A percentile compares a stretch with the other conserved stretches of the same genome.
These are phyloP conservation scores for Eulithis testata DNA, from an alignment of 2,888 invertebrate species.

Conservation along the genomic window DNA sequence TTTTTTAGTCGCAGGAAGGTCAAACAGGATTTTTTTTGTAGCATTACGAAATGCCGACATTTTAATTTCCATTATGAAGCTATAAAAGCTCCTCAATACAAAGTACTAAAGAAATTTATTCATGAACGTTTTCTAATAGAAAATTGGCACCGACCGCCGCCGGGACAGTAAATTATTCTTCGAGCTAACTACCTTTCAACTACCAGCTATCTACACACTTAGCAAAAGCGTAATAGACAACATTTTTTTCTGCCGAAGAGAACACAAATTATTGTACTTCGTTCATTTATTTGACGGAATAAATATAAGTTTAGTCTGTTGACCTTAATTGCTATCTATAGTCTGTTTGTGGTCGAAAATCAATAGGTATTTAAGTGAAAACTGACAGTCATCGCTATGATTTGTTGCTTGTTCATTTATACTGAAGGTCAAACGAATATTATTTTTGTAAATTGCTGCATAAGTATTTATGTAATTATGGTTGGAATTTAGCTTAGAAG, in stretches of 20 bases:
- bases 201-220: background rate
- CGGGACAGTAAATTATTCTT: constrained; percentile 22
- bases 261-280: too few species aligned
- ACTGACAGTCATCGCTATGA: background rate
- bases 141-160: constrained; percentile 24
- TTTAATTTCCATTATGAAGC: constrained; percentile 40
- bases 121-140: constrained; percentile 28
- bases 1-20: constrained; percentile 36
- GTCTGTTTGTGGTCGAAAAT: constrained; percentile 7
- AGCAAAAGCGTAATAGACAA: too few species aligned
- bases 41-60: constrained; percentile 32
- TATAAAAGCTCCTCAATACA: constrained; percentile 29
- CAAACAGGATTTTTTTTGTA: constrained; percentile 26
- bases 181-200: constrained; percentile 7
- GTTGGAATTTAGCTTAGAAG: too few species aligned
- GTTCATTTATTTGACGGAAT: too few species aligned
- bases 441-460: too few species aligned
- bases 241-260: too few species aligned
- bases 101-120: constrained; percentile 35
- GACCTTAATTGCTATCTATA: background rate
- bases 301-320: too few species aligned
- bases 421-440: background rate
- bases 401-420: background rate
- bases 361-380: constrained; percentile 4
- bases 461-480: too few species aligned